These are phyloP conservation scores for Drosophila micromelanica DNA, from an alignment of 1,140 invertebrate genomes.

Conservation along the genomic window DNA sequence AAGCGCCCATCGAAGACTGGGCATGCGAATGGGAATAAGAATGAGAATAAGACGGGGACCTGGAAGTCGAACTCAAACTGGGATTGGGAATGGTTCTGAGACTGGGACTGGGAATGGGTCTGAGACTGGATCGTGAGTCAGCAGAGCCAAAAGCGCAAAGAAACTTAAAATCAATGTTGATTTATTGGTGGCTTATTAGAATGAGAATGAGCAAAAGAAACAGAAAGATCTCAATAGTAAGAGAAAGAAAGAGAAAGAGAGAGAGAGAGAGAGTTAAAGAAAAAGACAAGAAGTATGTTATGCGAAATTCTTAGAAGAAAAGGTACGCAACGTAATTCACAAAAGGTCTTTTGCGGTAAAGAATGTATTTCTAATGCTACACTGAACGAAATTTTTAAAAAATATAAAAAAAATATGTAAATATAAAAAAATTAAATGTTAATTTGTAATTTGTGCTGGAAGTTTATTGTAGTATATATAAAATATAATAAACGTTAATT, in stretches of 20 bases:
- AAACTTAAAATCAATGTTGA: conserved; percentile 74
- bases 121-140: conserved; percentile 76
- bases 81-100: conserved; percentile 35
- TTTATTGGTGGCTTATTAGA: conserved; percentile 80
- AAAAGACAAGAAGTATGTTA: conserved; percentile 5
- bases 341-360: conserved; percentile 38
- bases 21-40: conserved; percentile 38
- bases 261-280: not conserved
- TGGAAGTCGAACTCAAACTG: conserved; percentile 35
- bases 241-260: conserved; percentile 5
- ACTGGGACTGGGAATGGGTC: conserved; percentile 31
- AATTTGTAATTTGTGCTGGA: too few relatives aligned
- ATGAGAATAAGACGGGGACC: conserved; percentile 25
- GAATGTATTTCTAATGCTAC: conserved; percentile 43
- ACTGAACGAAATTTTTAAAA: too few relatives aligned
- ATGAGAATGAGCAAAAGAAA: conserved; percentile 50
- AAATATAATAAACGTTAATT: too few relatives aligned
- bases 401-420: too few relatives aligned
- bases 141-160: conserved; percentile 69
- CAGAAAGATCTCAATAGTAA: not conserved
- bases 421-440: too few relatives aligned
- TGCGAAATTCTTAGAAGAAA: conserved; percentile 37
- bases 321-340: conserved; percentile 25
- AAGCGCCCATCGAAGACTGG: conserved; percentile 60
- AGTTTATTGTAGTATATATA: too few relatives aligned